Evolutionary conservation across 2,797 vertebrate species (phyloP).

Genomic region (Malacoctenus gilli): DNA sequence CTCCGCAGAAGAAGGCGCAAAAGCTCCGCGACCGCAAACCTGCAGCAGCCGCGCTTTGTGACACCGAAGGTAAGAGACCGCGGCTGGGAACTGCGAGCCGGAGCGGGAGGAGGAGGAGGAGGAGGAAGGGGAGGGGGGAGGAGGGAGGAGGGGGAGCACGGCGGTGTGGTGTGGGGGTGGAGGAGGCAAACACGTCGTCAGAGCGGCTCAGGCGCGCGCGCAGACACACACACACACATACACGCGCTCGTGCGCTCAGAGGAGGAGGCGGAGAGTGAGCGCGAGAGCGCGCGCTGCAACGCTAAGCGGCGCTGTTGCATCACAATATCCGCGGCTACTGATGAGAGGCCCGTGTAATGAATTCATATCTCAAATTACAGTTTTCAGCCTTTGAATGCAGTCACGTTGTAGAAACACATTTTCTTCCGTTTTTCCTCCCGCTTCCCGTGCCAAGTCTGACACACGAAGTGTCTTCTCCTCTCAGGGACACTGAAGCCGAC

Average conservation of each 20-base stretch:
- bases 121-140: too few species aligned
- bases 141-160: not conserved
- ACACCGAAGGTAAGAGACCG: slow-evolving; percentile 73
- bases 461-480: slow-evolving; percentile 60
- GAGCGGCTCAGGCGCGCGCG: slow-evolving; percentile 8
- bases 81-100: not conserved
- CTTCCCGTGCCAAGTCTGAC: slow-evolving; percentile 68
- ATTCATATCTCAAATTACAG: slow-evolving; percentile 79
- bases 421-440: slow-evolving; percentile 69
- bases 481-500: slow-evolving; percentile 45
- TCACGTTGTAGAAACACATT: slow-evolving; percentile 84
- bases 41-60: slow-evolving; percentile 67
- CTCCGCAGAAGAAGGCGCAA: slow-evolving; percentile 64
- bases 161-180: not conserved
- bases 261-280: too few species aligned
- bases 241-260: too few species aligned
- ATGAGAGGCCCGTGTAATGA: slow-evolving; percentile 72
- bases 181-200: not conserved
- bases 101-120: too few species aligned
- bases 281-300: slow-evolving; percentile 6
- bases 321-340: slow-evolving; percentile 35
- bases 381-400: slow-evolving; percentile 79
- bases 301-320: slow-evolving; percentile 76
- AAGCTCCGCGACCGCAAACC: slow-evolving; percentile 63
- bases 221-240: too few species aligned